phyloP scores from a whole-genome alignment of 2,888 invertebrate species.

The Drosophila anomalipes region DNA sequence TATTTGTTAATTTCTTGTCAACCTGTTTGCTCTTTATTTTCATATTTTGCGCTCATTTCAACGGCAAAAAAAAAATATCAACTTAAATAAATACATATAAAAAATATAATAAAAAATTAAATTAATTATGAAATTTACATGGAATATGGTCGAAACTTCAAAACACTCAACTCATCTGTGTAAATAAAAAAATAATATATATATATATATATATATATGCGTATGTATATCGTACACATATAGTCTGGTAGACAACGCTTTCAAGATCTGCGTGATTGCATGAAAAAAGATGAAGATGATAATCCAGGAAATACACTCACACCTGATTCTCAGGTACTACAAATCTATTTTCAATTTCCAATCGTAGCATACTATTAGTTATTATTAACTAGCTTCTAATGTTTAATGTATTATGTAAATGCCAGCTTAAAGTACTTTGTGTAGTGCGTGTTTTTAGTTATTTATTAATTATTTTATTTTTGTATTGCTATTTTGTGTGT shows the following conservation, averaged over 20 bases:
- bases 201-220: constrained; percentile 23
- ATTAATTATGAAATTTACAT: constrained; percentile 44
- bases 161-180: constrained; percentile 36
- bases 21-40: constrained; percentile 73
- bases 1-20: constrained; percentile 60
- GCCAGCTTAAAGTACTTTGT: constrained; percentile 19
- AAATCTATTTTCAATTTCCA: constrained; percentile 36
- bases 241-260: constrained; percentile 90
- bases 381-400: constrained; percentile 23
- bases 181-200: constrained; percentile 23
- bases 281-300: constrained; percentile 95
- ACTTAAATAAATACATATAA: constrained; percentile 15
- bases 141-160: constrained; percentile 52
- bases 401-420: constrained; percentile 3
- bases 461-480: not conserved
- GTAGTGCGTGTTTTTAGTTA: constrained; percentile 2
- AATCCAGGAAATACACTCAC: constrained; percentile 89
- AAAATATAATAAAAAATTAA: constrained; percentile 20
- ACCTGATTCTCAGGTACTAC: constrained; percentile 89
- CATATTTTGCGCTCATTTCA: constrained; percentile 69
- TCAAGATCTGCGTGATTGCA: constrained; percentile 93
- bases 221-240: constrained; percentile 54
- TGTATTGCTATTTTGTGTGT: not conserved
- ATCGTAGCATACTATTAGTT: constrained; percentile 23
- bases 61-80: constrained; percentile 35